Base-by-base conservation (phyloP, 37 sponge, comb jelly and placozoan genomes). In the Mnemiopsis leidyi region DNA sequence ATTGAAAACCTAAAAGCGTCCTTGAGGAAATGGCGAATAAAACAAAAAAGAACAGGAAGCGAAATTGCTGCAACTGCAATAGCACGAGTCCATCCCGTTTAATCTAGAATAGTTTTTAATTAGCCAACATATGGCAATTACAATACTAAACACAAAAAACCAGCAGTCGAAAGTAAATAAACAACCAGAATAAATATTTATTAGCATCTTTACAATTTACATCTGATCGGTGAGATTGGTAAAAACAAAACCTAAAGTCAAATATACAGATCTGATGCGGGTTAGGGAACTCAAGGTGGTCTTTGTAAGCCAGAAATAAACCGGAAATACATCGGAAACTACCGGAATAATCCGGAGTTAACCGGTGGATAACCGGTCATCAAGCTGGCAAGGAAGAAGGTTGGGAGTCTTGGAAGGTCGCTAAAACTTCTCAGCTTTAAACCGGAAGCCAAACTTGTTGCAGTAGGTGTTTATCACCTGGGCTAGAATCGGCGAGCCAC, bases 361-460 rank as follows among this genome's bases (percentile, higher is more conserved):
- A 48, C 13, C 5, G 61, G 13, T 18, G 61, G 61, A 18, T 5
- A 48, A 13, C 61, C 61, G 61, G 61, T 48, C 5, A 48, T 48
- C 61, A 48, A 13, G 61, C n/a, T n/a, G n/a, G n/a, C n/a, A n/a
- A n/a, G n/a, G n/a, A n/a, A n/a, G n/a, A n/a, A n/a, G n/a, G n/a
- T 5, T 48, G 61, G 61, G 13, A 5, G 61, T 48, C 61, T 48
- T 48, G 61, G 61, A 48, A 13, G 5, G 61, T 5, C 5, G 75
- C 82, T 77, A 96, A 35, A 96, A 96, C 38, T 96, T 95, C 83
- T 96, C 97, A 29, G 95, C 95, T 38, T 94, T 85, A 69, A 96
- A 96, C 75, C 92, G 94, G 92, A 96, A 96, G 30, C 94, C 93
- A 71, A 93, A 96, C 73, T 95, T 69, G 69, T 93, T 90, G 73